These are phyloP conservation scores for Pelmatolapia mariae DNA, from an alignment of 2,113 vertebrate species.

Conservation along the genomic window DNA sequence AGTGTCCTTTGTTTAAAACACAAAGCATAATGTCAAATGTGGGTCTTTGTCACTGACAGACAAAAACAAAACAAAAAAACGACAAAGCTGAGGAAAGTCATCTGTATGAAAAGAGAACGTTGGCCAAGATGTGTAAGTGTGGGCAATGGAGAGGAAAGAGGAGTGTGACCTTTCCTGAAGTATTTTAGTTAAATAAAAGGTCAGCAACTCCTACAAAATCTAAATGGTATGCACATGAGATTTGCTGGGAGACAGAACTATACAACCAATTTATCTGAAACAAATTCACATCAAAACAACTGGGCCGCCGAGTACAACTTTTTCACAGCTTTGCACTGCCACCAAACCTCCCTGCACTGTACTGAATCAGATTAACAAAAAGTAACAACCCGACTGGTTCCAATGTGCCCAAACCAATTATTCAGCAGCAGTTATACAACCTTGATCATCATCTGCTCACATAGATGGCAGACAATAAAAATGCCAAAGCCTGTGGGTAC, in stretches of 20 bases:
- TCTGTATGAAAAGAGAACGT: neutral
- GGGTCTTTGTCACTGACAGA: neutral
- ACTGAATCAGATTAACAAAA: neutral
- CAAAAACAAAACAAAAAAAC: neutral
- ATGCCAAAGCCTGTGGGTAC: neutral
- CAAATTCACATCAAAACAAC: neutral
- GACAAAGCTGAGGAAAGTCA: neutral
- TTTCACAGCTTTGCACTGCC: neutral
- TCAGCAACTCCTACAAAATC: neutral
- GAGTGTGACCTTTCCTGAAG: neutral
- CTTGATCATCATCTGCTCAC: neutral
- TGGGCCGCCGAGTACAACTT: neutral
- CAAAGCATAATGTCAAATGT: neutral
- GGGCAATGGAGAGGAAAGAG: neutral
- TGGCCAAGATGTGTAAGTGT: neutral
- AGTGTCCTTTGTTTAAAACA: neutral
- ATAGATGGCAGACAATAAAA: neutral
- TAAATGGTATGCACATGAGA: neutral
- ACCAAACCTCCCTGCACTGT: neutral
- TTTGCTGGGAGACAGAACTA: neutral
- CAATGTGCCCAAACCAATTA: neutral
- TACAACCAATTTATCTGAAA: neutral
- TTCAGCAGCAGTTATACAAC: neutral
- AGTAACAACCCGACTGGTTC: neutral
- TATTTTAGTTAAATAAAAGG: conserved; percentile 1